Conservation (phyloP, 2,113 vertebrate genomes). For the Sinocyclocheilus maitianheensis region DNA sequence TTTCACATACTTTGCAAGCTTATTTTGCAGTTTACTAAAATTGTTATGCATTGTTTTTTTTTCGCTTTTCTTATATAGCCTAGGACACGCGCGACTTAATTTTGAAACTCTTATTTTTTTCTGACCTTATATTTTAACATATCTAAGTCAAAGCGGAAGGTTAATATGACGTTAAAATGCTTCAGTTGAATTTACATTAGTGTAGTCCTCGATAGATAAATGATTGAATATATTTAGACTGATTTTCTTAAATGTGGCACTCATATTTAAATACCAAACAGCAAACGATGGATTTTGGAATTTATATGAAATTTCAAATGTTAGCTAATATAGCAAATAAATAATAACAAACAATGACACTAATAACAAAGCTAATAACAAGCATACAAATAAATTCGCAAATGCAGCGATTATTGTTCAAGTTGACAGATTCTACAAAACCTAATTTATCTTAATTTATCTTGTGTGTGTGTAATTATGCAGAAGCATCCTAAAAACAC, state of each 20-base stretch:
- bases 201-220: neutral
- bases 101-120: neutral
- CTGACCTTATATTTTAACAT: neutral
- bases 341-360: neutral
- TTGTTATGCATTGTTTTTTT: neutral
- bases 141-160: neutral
- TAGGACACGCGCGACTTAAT: neutral
- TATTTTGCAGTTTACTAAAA: constrained; percentile 52
- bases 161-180: neutral
- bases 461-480: neutral
- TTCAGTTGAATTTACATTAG: neutral
- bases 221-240: neutral
- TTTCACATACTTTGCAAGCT: neutral
- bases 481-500: neutral
- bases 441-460: neutral
- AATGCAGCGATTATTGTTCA: neutral
- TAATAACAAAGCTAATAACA: neutral
- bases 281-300: neutral
- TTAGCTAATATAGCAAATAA: neutral
- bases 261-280: neutral
- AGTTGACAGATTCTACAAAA: neutral
- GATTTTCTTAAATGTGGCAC: neutral
- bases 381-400: neutral
- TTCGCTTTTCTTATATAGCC: neutral
- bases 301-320: neutral